phyloP scores from a whole-genome alignment of 2,888 invertebrate genomes.

The Drosophila ezoana region DNA sequence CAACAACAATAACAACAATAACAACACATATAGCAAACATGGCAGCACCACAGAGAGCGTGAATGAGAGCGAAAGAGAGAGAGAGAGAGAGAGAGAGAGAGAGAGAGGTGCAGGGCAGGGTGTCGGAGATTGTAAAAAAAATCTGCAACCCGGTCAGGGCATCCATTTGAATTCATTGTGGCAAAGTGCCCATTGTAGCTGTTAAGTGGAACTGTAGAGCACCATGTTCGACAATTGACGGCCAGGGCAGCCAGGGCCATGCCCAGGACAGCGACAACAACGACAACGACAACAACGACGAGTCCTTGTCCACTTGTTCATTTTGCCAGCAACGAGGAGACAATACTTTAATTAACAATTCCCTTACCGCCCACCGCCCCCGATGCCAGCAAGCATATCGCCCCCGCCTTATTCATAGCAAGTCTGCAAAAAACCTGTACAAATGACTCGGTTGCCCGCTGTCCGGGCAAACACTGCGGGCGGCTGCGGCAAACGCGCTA shows the following conservation, averaged over 20 bases:
- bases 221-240: conserved; percentile 81
- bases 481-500: conserved; percentile 69
- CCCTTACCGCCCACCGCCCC: conserved; percentile 51
- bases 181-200: conserved; percentile 82
- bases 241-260: conserved; percentile 64
- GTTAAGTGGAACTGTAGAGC: conserved; percentile 82
- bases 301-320: conserved; percentile 81
- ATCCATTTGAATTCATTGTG: conserved; percentile 82
- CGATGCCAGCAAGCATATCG: conserved; percentile 5
- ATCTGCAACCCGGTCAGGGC: conserved; percentile 66
- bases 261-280: conserved; percentile 35
- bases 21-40: conserved; percentile 47
- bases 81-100: conserved; percentile 2
- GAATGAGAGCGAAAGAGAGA: conserved; percentile 1
- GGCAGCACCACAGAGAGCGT: conserved; percentile 25
- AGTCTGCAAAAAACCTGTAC: conserved; percentile 68
- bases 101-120: not conserved
- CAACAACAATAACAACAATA: conserved; percentile 40
- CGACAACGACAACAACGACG: conserved; percentile 39
- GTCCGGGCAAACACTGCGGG: conserved; percentile 77
- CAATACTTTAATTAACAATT: conserved; percentile 82
- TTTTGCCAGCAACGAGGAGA: conserved; percentile 80
- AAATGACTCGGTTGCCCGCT: conserved; percentile 77
- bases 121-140: conserved; percentile 20
- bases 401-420: conserved; percentile 47